Base-by-base conservation (phyloP, 2,797 vertebrate genomes). In the Bucorvus abyssinicus region DNA sequence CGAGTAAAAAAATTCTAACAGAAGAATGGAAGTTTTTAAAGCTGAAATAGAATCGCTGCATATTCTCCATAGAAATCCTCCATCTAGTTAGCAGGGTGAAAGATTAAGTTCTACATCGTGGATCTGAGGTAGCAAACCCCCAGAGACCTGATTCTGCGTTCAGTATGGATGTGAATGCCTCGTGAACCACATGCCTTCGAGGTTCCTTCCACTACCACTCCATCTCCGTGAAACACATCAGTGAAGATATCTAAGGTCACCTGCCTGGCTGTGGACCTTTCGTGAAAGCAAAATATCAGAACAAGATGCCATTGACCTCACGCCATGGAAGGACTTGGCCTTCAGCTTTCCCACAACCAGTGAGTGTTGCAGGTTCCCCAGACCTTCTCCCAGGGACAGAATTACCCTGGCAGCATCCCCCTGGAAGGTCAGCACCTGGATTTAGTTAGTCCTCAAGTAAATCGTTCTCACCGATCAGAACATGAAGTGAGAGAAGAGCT, bases 131-230 rank as follows among this genome's bases (percentile, higher is more conserved):
- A 68, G 59, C 63, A 56, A 53, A n/a, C 4, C 32, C 60, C 40
- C 32, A 1, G 56, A 40, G 68, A 65, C 20, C 26, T 5, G 45
- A 68, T 22, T 47, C 47, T 26, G 42, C 56, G n/a, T 52, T 57
- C n/a, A 6, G 0, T 40, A 19, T 2, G 30, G 67, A 56, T 40
- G 9, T 21, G 4, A 4, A 1, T 7, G 60, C 21, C 56, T 73
- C 24, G 7, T 4, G 40, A 76, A 9, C 27, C 8, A 27, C 7
- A 6, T 3, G 18, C 55, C 55, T 45, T 7, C 5, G 30, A 47
- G 76, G 53, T 68, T 16, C 60, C 38, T 77, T n/a, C 80, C 10
- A 7, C 27, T n/a, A 0, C 17, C 22, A 22, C 45, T 47, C 45
- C 59, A 12, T 12, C 52, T 29, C 21, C 15, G 15, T 21, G 30